These are phyloP conservation scores for Boulengeromyrus knoepffleri DNA, from an alignment of 2,113 vertebrate genomes.

Conservation along the genomic window DNA sequence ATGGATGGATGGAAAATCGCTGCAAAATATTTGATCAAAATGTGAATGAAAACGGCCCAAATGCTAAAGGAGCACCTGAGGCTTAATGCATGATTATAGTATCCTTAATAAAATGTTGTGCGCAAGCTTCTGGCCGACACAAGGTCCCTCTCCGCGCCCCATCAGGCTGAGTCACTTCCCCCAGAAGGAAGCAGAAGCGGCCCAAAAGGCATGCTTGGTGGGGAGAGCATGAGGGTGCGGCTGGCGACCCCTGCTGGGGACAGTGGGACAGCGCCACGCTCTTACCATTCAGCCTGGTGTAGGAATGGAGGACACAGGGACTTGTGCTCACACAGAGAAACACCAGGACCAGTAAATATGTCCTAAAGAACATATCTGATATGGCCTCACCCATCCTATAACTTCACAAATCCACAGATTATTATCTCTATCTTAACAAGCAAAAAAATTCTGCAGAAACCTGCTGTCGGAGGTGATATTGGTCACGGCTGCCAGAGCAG, in stretches of 20 bases:
- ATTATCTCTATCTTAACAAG: background rate
- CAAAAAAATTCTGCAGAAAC: background rate
- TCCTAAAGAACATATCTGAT: background rate
- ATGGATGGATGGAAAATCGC: background rate
- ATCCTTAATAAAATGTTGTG: background rate
- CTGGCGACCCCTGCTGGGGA: constrained; percentile 29
- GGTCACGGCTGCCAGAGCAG: background rate
- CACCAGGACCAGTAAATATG: background rate
- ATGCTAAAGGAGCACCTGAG: background rate
- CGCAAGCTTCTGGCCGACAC: background rate
- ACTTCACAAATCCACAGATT: background rate
- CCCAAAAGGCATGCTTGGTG: constrained; percentile 46
- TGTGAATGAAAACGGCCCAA: background rate
- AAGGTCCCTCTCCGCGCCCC: constrained; percentile 49
- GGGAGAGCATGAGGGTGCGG: constrained; percentile 41
- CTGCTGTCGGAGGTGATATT: background rate
- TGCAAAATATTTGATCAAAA: background rate
- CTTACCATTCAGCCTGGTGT: constrained; percentile 20
- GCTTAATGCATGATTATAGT: background rate
- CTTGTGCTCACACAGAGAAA: background rate
- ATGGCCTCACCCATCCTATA: background rate
- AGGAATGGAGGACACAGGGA: background rate
- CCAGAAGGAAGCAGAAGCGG: constrained; percentile 51
- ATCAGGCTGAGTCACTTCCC: constrained; percentile 58
- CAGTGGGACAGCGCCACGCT: background rate